Evolutionary conservation across 2,888 invertebrate species (phyloP), one percentile per base, ranked within the genome.

Genomic region (Apantesis nais): DNA sequence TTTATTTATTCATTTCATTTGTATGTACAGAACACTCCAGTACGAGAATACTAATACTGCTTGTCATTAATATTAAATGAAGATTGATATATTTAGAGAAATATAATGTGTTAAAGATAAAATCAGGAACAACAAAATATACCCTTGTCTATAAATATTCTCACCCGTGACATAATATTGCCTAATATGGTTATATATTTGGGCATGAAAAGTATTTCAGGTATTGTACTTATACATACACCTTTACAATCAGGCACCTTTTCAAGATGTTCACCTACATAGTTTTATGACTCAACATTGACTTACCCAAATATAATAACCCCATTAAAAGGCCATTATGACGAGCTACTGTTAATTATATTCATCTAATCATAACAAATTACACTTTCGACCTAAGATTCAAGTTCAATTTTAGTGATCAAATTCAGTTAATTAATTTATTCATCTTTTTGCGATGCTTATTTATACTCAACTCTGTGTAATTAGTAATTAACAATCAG

Each of bases 1-100:
- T 82, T 83, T 74, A 75, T 68, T 75, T 74, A 75, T 70, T 74
- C 78, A 78, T 72, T 58, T 72, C 71, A 73, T 71, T 67, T 67
- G 66, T 65, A 69, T 66, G 65, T 62, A 58, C 62, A 65, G 19
- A 52, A 22, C 41, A 44, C 29, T 62, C 29, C 61, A 58, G 37
- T 44, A 34, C 44, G 55, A 41, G 60, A 58, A 68, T 66, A 72
- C 66, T 62, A 29, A 58, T 25, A 34, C 31, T 31, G 14, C 34
- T 55, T 48, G 44, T 60, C 71, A 67, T 71, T 62, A 52, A 63
- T 71, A 67, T 62, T n/a, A 29, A 68, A 63, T 58, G 39, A 41
- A 62, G 55, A 68, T 41, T 16, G 25, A 63, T 16, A 29, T 62
- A 25, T 62, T 61, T n/a, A 22, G 41, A 29, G 41, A 44, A 29